Base-by-base conservation (phyloP, 92 coral and sea anemone genomes). In the Parazoanthus darwini region DNA sequence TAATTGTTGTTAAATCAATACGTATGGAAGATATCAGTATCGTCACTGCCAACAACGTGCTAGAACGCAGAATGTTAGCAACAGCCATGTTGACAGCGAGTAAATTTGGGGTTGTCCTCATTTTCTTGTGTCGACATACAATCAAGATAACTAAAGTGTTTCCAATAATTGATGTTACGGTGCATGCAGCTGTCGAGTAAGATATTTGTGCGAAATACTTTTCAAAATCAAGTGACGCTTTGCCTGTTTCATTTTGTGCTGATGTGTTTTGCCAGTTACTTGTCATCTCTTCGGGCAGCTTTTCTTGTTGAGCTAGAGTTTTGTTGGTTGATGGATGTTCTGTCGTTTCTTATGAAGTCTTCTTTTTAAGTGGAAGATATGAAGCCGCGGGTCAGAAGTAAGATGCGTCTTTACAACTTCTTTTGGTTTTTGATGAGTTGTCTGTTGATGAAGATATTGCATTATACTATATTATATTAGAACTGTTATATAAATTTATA, bases 71-170 rank as follows among this genome's bases (percentile, higher is more conserved):
- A 25, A 82, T 44, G 50, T 66, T 70, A 0, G 86, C 46, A 16
- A 65, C 75, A 42, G 76, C 71, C 86, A 82, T 82, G 59, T 70
- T 82, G 8, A 82, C 59, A 5, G 39, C 42, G 35, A 82, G 58
- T 6, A 36, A 82, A 11, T 82, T 82, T 6, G 86, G 76, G 22
- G 86, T 82, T 82, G 86, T 82, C 6, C 73, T 42, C 56, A 82
- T 16, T 26, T 42, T 38, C 38, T 39, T 39, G 76, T 63, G 66
- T 63, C 74, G 26, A 65, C 15, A 35, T 76, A 66, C 76, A 10
- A 82, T 65, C 33, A 39, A 1, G 35, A 82, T 65, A 18, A 65
- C 56, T 8, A 82, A 29, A 38, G 58, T 6, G 23, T 82, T 82
- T 0, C 86, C 86, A 6, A 70, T 22, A 29, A 82, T 9, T 42